phyloP scores from a whole-genome alignment of 1,140 invertebrate species.

The Drosophila prosaltans region DNA sequence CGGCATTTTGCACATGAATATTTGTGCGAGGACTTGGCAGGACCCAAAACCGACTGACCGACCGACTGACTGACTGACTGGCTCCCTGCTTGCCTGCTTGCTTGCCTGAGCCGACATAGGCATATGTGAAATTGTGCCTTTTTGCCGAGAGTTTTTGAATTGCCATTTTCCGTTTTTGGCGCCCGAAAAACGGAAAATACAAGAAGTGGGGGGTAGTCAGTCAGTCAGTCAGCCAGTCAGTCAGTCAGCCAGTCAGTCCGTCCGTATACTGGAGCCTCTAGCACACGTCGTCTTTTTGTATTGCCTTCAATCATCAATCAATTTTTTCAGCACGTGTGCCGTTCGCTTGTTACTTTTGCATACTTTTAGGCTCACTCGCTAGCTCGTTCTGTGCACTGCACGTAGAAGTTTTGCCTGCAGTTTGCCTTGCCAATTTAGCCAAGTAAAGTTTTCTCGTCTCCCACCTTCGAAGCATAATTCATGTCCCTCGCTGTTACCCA shows the following conservation, averaged over 20 bases:
- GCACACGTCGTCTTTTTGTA: constrained; percentile 54
- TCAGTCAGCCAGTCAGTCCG: too few species aligned
- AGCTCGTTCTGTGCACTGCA: constrained; percentile 23
- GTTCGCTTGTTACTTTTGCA: constrained; percentile 50
- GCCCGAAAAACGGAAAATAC: constrained; percentile 10
- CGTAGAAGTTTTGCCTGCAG: constrained; percentile 58
- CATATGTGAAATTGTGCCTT: constrained; percentile 69
- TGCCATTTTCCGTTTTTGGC: constrained; percentile 60
- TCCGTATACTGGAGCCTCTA: constrained; percentile 2
- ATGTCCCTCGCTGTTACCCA: constrained; percentile 32
- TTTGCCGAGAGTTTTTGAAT: constrained; percentile 60
- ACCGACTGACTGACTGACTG: constrained; percentile 4
- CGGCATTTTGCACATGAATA: constrained; percentile 71
- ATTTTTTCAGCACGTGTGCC: constrained; percentile 73
- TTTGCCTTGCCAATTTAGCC: constrained; percentile 70
- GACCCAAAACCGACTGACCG: constrained; percentile 12
- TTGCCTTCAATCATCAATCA: constrained; percentile 70
- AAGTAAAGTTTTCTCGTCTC: constrained; percentile 41
- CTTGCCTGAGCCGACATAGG: constrained; percentile 28
- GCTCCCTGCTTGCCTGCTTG: neutral
- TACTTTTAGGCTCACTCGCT: constrained; percentile 54
- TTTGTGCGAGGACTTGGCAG: constrained; percentile 51
- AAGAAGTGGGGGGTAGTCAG: neutral
- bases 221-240: neutral
- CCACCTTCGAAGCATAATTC: constrained; percentile 60